Evolutionary conservation across 2,113 vertebrate genomes (phyloP), one percentile per base, ranked within the genome.

Genomic region (Misgurnus mizolepis): DNA sequence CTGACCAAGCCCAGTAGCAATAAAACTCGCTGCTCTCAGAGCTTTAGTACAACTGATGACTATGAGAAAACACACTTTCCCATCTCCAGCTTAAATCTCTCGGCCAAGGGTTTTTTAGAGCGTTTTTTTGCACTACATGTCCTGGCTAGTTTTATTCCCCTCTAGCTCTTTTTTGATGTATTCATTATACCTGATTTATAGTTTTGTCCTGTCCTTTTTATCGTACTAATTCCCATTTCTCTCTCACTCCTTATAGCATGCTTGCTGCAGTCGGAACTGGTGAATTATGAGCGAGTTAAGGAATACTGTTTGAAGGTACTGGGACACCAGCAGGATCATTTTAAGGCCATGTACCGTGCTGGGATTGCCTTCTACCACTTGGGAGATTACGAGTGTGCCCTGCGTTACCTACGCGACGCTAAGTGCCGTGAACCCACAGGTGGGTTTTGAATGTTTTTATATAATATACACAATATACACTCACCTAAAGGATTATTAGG

Each of bases 341-440:
- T 97, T 90, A 96, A 97, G 92, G 96, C 96, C 90, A 96, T 95
- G 90, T 97, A 97, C 87, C 94, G 96, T 1, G 96, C 96, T 0
- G 96, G 96, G 84, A 95, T 97, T 56, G 96, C 96, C 89, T 97
- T 95, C 93, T 97, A 97, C 88, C 96, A 97, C 91, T 93, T 97
- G 88, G 96, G 96, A 0, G 96, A 97, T 90, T 97, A 95, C 2
- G 89, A 94, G 56, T 93, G 92, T 65, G 96, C 96, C 66, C 92
- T 97, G 71, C 93, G 93, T 75, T 96, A 97, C 90, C 91, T 97
- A 88, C 93, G 93, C 66, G 95, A 96, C 7, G 96, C 96, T 87
- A 95, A 94, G 85, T 94, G 92, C 89, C 93, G 94, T 0, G 94
- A 97, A 86, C 96, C 96, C 81, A 89, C 95, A 94, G 96, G 94